Conservation (phyloP, 23 tunicate species). For the Diplosoma virens region DNA sequence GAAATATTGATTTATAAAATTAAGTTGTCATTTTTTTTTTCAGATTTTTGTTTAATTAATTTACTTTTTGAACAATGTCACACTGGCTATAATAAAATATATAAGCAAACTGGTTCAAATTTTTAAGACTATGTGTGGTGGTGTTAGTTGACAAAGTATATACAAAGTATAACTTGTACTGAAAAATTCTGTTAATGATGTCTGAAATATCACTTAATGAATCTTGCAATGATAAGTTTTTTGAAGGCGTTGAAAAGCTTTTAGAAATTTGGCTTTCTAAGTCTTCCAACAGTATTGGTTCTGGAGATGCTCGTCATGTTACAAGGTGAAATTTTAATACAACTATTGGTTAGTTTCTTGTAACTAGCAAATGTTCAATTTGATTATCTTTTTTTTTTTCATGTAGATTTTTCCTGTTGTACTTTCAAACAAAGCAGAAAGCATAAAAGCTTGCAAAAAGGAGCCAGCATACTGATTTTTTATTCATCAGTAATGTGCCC, state of each 20-base stretch:
- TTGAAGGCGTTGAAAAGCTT: slow-evolving; percentile 96
- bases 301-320: slow-evolving; percentile 63
- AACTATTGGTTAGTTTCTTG: too few species aligned
- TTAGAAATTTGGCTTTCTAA: slow-evolving; percentile 82
- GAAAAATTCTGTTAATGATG: background rate
- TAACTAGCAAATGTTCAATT: too few species aligned
- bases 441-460: too few species aligned
- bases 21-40: too few species aligned
- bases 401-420: too few species aligned
- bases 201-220: background rate
- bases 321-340: slow-evolving; percentile 26
- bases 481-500: too few species aligned
- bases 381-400: too few species aligned
- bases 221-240: slow-evolving; percentile 32
- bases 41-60: too few species aligned
- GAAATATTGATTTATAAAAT: too few species aligned
- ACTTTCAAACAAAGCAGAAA: too few species aligned
- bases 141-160: slow-evolving; percentile 21
- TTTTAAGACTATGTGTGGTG: background rate
- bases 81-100: background rate
- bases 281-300: slow-evolving; percentile 8
- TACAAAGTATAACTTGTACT: background rate
- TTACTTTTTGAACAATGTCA: too few species aligned
- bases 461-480: too few species aligned
- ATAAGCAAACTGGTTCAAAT: background rate